These are phyloP conservation scores for Tokudaia tokunoshimensis DNA, from an alignment of 2,797 vertebrate genomes.

Conservation along the genomic window DNA sequence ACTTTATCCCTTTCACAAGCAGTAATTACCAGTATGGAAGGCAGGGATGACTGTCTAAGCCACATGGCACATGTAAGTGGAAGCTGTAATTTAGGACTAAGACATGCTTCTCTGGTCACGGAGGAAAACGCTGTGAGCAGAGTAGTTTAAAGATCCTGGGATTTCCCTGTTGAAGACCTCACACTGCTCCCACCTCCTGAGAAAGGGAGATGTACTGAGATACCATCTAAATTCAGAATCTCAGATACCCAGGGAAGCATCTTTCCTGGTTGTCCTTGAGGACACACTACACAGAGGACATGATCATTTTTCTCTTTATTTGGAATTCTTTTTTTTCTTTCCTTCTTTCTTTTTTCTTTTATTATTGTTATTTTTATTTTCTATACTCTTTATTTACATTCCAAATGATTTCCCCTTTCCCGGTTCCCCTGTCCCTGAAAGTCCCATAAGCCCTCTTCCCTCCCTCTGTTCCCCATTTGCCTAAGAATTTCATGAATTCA, in stretches of 20 bases:
- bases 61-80: neutral
- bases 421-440: too few species aligned
- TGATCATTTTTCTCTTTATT: neutral
- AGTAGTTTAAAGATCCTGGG: neutral
- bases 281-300: neutral
- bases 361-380: too few species aligned
- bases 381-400: too few species aligned
- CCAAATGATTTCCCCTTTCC: too few species aligned
- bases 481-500: too few species aligned
- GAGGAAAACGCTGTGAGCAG: neutral
- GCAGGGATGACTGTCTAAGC: neutral
- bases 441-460: too few species aligned
- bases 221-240: neutral
- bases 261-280: neutral
- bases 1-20: neutral
- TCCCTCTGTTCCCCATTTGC: too few species aligned
- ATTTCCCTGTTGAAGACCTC: neutral
- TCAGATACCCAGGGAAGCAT: neutral
- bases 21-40: conserved; percentile 29
- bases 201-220: neutral
- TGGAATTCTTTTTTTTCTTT: neutral
- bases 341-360: too few species aligned
- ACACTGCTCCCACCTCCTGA: neutral
- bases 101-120: conserved; percentile 34
- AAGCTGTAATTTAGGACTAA: conserved; percentile 69